These are phyloP conservation scores for Halcyon badia DNA, from an alignment of 2,797 vertebrate species.

Conservation along the genomic window DNA sequence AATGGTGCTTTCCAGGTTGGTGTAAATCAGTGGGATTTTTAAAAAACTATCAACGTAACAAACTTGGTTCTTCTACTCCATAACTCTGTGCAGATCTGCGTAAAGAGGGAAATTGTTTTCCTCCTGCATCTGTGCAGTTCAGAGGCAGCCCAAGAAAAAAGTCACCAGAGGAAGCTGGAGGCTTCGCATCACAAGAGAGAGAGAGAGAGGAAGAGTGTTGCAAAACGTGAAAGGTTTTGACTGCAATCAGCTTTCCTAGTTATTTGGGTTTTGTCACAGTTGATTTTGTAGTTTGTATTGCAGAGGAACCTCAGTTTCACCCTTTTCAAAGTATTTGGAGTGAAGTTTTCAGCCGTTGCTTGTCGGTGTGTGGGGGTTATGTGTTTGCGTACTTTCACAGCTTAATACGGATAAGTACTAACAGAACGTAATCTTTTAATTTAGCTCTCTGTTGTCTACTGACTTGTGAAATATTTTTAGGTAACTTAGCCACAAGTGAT, in stretches of 20 bases:
- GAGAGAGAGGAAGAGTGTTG: neutral
- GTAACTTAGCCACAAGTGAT: constrained; percentile 32
- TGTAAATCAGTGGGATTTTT: neutral
- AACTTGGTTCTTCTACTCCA: neutral
- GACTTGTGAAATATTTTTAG: constrained; percentile 48
- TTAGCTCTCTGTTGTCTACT: constrained; percentile 14
- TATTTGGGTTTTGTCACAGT: neutral
- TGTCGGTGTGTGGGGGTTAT: neutral
- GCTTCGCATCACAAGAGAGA: neutral
- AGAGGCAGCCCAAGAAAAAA: neutral
- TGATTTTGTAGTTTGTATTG: neutral
- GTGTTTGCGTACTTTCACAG: neutral
- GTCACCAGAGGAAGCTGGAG: neutral
- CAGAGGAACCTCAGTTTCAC: neutral
- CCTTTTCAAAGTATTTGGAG: neutral
- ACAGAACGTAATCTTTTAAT: constrained; percentile 30
- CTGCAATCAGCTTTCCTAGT: neutral
- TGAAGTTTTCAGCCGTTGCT: neutral
- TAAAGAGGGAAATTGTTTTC: neutral
- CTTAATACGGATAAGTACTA: constrained; percentile 11
- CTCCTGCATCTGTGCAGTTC: neutral
- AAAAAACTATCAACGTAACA: neutral
- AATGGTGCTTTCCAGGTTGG: neutral
- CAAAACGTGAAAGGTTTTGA: neutral
- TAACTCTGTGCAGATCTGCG: neutral